Conservation (phyloP, 2,888 invertebrate genomes). For the Phymatocera aterrima region DNA sequence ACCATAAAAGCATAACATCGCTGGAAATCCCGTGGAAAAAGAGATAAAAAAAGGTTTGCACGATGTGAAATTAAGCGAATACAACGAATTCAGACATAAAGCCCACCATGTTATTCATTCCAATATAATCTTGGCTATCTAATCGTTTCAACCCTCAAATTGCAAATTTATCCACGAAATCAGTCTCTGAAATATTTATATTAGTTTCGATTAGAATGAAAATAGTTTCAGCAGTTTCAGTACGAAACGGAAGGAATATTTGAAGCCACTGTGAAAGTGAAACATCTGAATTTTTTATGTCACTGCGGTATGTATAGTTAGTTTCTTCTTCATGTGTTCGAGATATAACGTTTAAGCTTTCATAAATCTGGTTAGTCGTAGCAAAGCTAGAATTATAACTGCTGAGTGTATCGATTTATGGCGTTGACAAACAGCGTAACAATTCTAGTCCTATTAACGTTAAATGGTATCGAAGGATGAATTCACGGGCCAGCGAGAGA, state of each 20-base stretch:
- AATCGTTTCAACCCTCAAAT: too few relatives aligned
- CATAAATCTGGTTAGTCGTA: conserved; percentile 41
- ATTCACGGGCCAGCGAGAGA: neutral
- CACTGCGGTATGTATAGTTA: neutral
- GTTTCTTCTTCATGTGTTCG: conserved; percentile 1
- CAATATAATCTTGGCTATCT: too few relatives aligned
- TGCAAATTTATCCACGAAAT: too few relatives aligned
- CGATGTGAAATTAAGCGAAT: neutral
- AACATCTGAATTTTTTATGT: neutral
- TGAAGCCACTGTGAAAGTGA: neutral
- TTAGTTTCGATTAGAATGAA: too few relatives aligned
- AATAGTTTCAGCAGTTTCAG: neutral
- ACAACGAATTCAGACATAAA: neutral
- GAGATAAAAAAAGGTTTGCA: neutral
- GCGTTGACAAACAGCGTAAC: conserved; percentile 10
- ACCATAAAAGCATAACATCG: neutral
- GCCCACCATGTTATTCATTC: too few relatives aligned
- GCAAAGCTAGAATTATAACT: conserved; percentile 32
- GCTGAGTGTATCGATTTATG: conserved; percentile 26
- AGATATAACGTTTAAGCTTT: conserved; percentile 25
- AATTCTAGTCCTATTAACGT: conserved; percentile 18
- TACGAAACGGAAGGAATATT: neutral
- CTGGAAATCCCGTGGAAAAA: neutral
- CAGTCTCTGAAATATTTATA: too few relatives aligned
- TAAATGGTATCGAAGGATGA: neutral